Conservation (phyloP, 2,888 invertebrate species). For the Chalcis sispes region DNA sequence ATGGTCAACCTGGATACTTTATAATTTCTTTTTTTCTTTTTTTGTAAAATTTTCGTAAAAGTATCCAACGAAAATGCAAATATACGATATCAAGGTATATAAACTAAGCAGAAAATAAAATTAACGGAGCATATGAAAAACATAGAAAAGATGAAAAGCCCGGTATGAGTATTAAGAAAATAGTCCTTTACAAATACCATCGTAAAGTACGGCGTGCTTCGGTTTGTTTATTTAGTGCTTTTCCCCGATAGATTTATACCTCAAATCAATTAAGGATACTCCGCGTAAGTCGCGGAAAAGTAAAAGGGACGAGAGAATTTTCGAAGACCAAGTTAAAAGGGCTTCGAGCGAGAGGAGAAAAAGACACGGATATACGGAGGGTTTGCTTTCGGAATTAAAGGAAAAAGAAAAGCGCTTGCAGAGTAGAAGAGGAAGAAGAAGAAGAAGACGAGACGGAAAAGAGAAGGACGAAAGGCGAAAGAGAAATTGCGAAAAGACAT, state of each 20-base stretch:
- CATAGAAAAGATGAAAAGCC: neutral
- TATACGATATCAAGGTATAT: too few species aligned
- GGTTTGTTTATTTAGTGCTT: constrained; percentile 40
- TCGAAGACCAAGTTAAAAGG: constrained; percentile 32
- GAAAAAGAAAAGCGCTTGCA: constrained; percentile 10
- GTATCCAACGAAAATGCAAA: too few species aligned
- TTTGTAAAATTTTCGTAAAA: too few species aligned
- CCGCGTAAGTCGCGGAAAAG: constrained; percentile 4
- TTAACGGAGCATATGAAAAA: too few species aligned
- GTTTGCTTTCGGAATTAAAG: too few species aligned
- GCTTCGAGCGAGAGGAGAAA: constrained; percentile 3
- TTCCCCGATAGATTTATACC: constrained; percentile 59
- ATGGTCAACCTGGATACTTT: too few species aligned
- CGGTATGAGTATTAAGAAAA: neutral
- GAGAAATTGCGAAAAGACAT: constrained; percentile 2
- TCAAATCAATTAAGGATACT: constrained; percentile 62
- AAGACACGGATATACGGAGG: too few species aligned
- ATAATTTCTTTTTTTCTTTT: too few species aligned
- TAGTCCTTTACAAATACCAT: constrained; percentile 1
- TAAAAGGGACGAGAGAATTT: constrained; percentile 2
- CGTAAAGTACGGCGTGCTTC: constrained; percentile 5
- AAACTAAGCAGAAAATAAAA: too few species aligned
- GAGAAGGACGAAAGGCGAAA: constrained; percentile 5
- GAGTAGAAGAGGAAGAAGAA: too few species aligned
- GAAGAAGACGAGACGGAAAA: neutral